phyloP scores from a whole-genome alignment of 2,797 vertebrate genomes.

The Squalus acanthias region DNA sequence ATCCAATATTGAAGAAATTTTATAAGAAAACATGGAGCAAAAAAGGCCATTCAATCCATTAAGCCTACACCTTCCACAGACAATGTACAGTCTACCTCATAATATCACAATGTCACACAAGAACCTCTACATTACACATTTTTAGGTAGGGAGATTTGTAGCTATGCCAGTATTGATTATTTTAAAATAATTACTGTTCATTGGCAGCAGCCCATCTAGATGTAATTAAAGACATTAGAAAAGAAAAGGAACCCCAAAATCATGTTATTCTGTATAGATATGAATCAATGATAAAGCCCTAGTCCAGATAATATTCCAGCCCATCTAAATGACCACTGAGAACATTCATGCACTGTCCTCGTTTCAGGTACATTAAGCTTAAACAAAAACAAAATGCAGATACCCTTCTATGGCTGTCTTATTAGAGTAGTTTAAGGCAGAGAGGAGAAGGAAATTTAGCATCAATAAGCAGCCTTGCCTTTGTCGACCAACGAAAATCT shows the following conservation, averaged over 20 bases:
- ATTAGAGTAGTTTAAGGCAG: neutral
- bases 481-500: neutral
- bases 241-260: neutral
- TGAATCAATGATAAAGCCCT: neutral
- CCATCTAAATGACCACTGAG: neutral
- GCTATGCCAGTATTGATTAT: neutral
- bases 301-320: neutral
- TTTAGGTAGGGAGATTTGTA: neutral
- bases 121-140: neutral
- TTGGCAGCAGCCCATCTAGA: neutral
- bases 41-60: neutral
- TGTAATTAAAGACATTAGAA: neutral
- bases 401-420: neutral
- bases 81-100: neutral
- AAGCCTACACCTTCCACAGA: neutral
- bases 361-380: neutral
- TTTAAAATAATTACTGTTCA: neutral
- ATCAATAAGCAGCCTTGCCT: neutral
- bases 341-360: neutral
- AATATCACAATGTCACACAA: neutral
- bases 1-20: neutral
- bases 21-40: neutral
- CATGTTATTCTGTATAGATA: neutral
- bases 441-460: neutral
- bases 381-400: neutral